Evolutionary conservation across 1,140 invertebrate species (phyloP).

Genomic region (Antheraea pernyi): DNA sequence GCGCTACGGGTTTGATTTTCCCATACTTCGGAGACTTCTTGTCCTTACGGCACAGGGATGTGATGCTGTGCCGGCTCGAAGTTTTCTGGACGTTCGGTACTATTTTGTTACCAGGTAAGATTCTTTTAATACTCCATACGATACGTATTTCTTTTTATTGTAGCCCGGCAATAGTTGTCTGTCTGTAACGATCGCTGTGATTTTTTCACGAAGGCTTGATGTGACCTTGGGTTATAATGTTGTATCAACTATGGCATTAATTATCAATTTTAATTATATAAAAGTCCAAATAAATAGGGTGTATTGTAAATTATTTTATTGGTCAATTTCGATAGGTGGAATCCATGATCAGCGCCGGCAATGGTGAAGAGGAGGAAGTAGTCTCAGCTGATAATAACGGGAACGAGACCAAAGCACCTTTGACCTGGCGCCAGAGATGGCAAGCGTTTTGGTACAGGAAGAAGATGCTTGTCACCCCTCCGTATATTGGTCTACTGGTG

Average conservation of each 20-base stretch:
- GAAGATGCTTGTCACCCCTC: constrained; percentile 73
- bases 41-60: constrained; percentile 77
- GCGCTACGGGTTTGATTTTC: constrained; percentile 80
- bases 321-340: constrained; percentile 53
- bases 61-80: constrained; percentile 80
- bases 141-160: no score
- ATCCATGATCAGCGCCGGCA: constrained; percentile 64
- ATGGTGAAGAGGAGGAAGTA: constrained; percentile 61
- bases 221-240: no score
- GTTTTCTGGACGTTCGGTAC: constrained; percentile 82
- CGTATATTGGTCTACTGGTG: constrained; percentile 74
- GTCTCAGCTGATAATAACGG: constrained; percentile 63
- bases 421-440: constrained; percentile 65
- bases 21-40: constrained; percentile 82
- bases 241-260: no score
- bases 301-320: background rate
- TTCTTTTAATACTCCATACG: background rate
- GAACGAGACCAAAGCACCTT: constrained; percentile 63
- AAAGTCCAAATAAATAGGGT: background rate
- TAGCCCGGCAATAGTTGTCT: no score
- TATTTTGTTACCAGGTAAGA: constrained; percentile 78
- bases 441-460: constrained; percentile 66
- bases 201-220: no score
- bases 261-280: no score
- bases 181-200: no score